These are phyloP conservation scores for Eubucco bourcierii DNA, from an alignment of 2,113 vertebrate species.

Conservation along the genomic window DNA sequence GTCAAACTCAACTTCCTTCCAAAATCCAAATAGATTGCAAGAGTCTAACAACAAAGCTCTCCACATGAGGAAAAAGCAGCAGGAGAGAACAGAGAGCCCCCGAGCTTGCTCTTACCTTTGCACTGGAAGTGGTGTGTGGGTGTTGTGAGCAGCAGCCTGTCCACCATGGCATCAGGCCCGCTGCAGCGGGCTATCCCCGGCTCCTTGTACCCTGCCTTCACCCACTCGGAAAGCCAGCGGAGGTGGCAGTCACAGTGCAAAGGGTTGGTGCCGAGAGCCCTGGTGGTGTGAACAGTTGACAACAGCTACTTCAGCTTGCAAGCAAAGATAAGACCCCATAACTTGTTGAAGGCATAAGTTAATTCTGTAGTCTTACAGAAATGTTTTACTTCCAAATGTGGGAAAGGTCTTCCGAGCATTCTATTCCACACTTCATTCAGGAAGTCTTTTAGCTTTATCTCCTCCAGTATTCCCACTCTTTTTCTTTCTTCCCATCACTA, in stretches of 20 bases:
- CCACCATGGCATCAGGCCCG: slow-evolving; percentile 90
- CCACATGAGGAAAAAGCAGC: background rate
- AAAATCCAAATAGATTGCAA: background rate
- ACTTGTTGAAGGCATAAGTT: fast-evolving
- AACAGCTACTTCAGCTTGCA: background rate
- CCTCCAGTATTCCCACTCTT: background rate
- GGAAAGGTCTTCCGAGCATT: background rate
- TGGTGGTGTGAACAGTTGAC: slow-evolving; percentile 25
- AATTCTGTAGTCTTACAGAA: background rate
- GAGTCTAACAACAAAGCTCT: fast-evolving
- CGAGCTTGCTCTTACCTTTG: slow-evolving; percentile 80
- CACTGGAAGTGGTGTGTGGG: slow-evolving; percentile 94
- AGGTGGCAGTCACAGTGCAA: slow-evolving; percentile 94
- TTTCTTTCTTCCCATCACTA: background rate
- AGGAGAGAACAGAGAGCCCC: background rate
- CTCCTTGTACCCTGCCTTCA: slow-evolving; percentile 96
- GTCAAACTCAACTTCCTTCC: fast-evolving
- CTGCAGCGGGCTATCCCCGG: slow-evolving; percentile 96
- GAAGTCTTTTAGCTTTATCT: background rate
- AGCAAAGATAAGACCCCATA: background rate
- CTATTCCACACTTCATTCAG: background rate
- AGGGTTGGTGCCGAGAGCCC: slow-evolving; percentile 95
- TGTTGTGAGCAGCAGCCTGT: slow-evolving; percentile 93
- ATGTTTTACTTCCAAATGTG: background rate
- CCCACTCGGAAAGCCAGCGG: slow-evolving; percentile 98